Evolutionary conservation across 2,113 vertebrate species (phyloP).

Genomic region (Gobiocypris rarus): DNA sequence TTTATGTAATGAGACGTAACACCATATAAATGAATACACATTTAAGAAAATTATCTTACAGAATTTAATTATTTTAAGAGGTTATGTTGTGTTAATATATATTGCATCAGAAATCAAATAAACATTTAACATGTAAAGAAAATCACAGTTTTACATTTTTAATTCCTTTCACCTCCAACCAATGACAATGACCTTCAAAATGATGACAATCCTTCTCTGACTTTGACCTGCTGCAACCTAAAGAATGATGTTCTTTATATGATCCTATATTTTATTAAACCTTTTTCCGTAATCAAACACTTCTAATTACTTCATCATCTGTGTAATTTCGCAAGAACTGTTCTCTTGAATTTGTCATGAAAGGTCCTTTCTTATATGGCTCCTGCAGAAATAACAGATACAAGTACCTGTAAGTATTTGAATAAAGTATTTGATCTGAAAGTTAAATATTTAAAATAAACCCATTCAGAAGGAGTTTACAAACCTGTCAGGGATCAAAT

Average conservation of each 20-base stretch:
- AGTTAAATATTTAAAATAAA: background rate
- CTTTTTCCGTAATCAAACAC: background rate
- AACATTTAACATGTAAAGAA: background rate
- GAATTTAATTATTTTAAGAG: background rate
- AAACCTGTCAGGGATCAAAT: slow-evolving; percentile 29
- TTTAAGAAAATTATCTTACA: background rate
- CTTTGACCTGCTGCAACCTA: background rate
- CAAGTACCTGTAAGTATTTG: background rate
- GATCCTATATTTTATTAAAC: background rate
- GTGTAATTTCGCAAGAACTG: background rate
- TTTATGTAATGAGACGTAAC: background rate
- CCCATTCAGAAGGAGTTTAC: background rate
- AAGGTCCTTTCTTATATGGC: background rate
- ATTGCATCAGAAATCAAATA: background rate
- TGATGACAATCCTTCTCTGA: background rate
- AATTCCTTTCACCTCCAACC: background rate
- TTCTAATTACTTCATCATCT: background rate
- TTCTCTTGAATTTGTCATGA: background rate
- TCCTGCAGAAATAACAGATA: background rate
- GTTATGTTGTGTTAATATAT: background rate
- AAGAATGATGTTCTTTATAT: background rate
- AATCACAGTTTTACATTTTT: background rate
- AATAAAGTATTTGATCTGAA: background rate
- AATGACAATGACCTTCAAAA: background rate
- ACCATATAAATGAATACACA: background rate